These are phyloP conservation scores for Carduelis carduelis DNA, from an alignment of 2,797 vertebrate genomes.

Conservation along the genomic window DNA sequence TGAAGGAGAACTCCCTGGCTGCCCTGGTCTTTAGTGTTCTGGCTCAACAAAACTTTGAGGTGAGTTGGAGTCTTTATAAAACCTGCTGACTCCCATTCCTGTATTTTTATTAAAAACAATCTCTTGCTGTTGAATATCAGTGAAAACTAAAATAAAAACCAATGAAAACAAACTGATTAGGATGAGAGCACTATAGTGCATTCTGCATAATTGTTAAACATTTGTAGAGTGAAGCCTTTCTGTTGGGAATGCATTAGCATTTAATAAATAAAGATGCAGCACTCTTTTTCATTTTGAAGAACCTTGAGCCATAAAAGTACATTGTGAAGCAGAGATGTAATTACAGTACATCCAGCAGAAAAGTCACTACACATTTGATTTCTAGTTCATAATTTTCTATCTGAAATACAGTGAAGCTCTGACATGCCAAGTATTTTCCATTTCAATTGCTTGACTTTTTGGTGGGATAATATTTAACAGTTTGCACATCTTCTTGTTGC, in stretches of 20 bases:
- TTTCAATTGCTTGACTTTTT: slow-evolving; percentile 8
- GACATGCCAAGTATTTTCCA: neutral
- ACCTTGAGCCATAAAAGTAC: neutral
- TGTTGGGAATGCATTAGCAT: slow-evolving; percentile 20
- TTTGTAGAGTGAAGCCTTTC: neutral
- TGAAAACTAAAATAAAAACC: neutral
- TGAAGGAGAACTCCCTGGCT: neutral
- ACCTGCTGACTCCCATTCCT: neutral
- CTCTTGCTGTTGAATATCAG: neutral
- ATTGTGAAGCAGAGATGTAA: neutral
- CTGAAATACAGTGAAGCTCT: slow-evolving; percentile 1
- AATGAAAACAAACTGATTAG: slow-evolving; percentile 21
- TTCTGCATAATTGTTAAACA: slow-evolving; percentile 24
- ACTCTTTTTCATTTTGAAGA: slow-evolving; percentile 7
- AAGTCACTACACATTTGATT: neutral
- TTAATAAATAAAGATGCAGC: slow-evolving; percentile 39
- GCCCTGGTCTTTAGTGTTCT: neutral
- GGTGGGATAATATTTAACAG: neutral
- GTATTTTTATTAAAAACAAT: neutral
- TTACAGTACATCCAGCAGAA: neutral
- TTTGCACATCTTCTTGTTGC: slow-evolving; percentile 6
- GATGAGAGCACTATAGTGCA: neutral
- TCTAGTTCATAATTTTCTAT: slow-evolving; percentile 15
- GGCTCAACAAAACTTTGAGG: neutral
- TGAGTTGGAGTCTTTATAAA: neutral